These are phyloP conservation scores for Pseudachorutes palmiensis DNA, from an alignment of 1,140 invertebrate genomes.

Conservation along the genomic window DNA sequence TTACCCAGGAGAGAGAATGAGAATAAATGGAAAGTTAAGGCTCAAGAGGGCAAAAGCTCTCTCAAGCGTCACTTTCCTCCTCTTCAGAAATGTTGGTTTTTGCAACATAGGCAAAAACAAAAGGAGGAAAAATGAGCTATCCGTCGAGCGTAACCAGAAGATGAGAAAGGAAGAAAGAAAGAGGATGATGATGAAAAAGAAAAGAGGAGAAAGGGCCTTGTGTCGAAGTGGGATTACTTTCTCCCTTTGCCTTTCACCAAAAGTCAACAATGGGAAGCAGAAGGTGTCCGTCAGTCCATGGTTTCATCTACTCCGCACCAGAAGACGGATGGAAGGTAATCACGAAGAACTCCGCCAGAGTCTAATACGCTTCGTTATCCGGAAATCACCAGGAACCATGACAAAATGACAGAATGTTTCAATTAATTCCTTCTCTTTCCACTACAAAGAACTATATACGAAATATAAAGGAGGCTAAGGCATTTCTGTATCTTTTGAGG, in stretches of 20 bases:
- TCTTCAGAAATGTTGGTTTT: background rate
- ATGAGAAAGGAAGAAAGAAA: too few species aligned
- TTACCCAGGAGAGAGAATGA: background rate
- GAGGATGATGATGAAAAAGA: background rate
- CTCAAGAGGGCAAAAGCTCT: background rate
- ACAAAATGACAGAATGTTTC: conserved; percentile 14
- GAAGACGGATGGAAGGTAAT: conserved; percentile 5
- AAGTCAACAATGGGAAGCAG: conserved; percentile 4
- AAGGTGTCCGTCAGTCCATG: conserved; percentile 2
- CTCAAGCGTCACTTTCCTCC: background rate
- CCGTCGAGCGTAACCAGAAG: background rate
- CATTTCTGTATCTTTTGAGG: too few species aligned
- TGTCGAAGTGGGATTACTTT: background rate
- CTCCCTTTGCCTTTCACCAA: conserved; percentile 1
- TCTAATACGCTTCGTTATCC: background rate
- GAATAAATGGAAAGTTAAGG: background rate
- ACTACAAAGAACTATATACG: conserved; percentile 1
- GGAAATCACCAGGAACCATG: background rate
- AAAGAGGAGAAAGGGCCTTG: background rate
- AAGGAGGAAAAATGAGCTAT: background rate
- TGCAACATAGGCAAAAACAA: background rate
- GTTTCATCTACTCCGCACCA: background rate
- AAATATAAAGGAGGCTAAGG: too few species aligned
- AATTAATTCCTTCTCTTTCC: conserved; percentile 3
- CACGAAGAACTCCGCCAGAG: background rate